Conservation (phyloP, 1,140 invertebrate genomes). For the Pachypsylla venusta region DNA sequence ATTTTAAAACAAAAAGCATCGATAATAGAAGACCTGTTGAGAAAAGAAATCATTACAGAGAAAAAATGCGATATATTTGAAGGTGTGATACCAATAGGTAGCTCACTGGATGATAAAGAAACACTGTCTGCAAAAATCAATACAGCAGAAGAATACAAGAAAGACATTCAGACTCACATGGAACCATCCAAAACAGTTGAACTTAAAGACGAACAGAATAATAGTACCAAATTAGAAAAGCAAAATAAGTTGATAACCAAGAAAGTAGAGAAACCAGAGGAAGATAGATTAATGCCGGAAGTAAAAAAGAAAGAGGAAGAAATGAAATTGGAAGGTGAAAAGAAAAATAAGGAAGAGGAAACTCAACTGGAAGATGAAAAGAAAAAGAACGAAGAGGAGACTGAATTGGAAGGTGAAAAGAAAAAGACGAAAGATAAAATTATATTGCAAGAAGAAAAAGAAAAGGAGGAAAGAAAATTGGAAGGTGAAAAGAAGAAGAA, state of each 20-base stretch:
- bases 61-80: too few species aligned
- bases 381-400: conserved; percentile 15
- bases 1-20: too few species aligned
- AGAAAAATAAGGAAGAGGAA: conserved; percentile 12
- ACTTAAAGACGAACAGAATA: background rate
- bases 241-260: conserved; percentile 9
- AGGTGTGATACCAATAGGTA: too few species aligned
- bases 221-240: background rate
- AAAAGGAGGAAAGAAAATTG: conserved; percentile 17
- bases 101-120: too few species aligned
- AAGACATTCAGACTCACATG: background rate
- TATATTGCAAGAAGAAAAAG: conserved; percentile 18
- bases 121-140: background rate
- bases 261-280: conserved; percentile 15
- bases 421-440: conserved; percentile 12
- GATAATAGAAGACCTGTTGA: too few species aligned
- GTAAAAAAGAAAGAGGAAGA: conserved; percentile 20
- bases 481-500: conserved; percentile 15
- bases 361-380: conserved; percentile 15
- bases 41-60: too few species aligned
- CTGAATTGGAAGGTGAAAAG: conserved; percentile 12
- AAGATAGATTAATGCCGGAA: conserved; percentile 19
- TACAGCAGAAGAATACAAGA: background rate
- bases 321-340: conserved; percentile 15
- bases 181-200: background rate